Base-by-base conservation (phyloP, 2,113 vertebrate genomes). In the Tichodroma muraria region DNA sequence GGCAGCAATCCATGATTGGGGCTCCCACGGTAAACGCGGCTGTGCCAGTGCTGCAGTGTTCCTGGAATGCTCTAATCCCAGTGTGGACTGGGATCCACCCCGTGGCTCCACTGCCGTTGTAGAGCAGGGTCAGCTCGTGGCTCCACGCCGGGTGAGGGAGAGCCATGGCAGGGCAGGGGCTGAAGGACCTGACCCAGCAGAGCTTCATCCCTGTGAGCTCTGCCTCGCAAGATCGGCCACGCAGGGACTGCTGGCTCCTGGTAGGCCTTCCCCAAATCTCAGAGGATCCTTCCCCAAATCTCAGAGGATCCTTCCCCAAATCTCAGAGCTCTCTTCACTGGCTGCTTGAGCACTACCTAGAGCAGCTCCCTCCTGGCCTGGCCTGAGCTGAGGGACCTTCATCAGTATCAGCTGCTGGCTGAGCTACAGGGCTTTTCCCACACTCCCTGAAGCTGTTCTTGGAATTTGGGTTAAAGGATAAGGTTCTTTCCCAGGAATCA, bases 231-330 rank as follows among this genome's bases (percentile, higher is more conserved):
- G 52, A 4, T 20, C 10, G 21, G 14, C 47, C 33, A 1, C n/a
- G 1, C 54, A 11, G n/a, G 42, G 10, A 0, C 63, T 33, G 15
- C 8, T 79, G 57, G 13, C 30, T 54, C 19, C 86, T 31, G 16
- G 1, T 0, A 5, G 1, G 20, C 73, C 44, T 13, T 45, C 33
- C 24, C 47, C 23, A 3, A 1, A 20, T 3, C 76, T 44, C 42
- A 44, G 42, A 33, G 59, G 11, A 23, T 44, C 64, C 35, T 79
- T n/a, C n/a, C n/a, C n/a, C n/a, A n/a, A n/a, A n/a, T n/a, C n/a
- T n/a, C n/a, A n/a, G n/a, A n/a, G n/a, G n/a, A n/a, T n/a, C n/a
- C n/a, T n/a, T n/a, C n/a, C n/a, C n/a, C n/a, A n/a, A n/a, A n/a
- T n/a, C n/a, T n/a, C n/a, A n/a, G n/a, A n/a, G 38, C 47, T 50